A percentile compares a stretch with the other conserved stretches of the same genome.
Evolutionary conservation across 2,888 invertebrate species (phyloP).

Genomic region (Itoplectis maculator): DNA sequence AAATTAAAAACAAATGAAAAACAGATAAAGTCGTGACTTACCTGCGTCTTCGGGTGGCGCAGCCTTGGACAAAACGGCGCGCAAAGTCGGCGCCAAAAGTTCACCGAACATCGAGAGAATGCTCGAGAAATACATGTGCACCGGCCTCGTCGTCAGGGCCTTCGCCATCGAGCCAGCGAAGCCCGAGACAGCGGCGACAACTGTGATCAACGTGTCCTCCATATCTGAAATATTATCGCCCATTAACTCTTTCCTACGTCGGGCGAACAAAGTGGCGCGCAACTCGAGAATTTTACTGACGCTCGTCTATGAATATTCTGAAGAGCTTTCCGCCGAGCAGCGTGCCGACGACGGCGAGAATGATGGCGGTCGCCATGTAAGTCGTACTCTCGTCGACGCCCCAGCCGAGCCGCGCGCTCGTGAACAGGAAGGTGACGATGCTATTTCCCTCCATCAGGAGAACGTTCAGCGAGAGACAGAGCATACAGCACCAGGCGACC

Average conservation of each 20-base stretch:
- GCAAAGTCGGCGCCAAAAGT: conserved; percentile 86
- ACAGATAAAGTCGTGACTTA: conserved; percentile 76
- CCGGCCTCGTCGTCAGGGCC: conserved; percentile 76
- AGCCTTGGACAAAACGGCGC: conserved; percentile 87
- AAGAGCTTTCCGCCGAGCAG: conserved; percentile 86
- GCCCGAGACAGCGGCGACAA: conserved; percentile 71
- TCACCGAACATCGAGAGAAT: conserved; percentile 85
- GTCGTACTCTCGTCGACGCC: conserved; percentile 87
- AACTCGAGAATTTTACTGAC: conserved; percentile 14
- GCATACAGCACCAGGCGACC: conserved; percentile 85
- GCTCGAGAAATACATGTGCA: conserved; percentile 85
- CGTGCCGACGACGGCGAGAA: conserved; percentile 86
- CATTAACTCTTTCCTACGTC: too few species aligned
- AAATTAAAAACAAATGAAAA: too few species aligned
- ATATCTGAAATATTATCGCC: too few species aligned
- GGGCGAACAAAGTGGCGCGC: background rate
- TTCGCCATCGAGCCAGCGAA: conserved; percentile 67
- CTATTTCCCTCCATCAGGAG: conserved; percentile 85
- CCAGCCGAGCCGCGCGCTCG: conserved; percentile 89
- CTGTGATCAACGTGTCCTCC: conserved; percentile 73
- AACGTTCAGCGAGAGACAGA: conserved; percentile 77
- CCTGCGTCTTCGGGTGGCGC: conserved; percentile 87
- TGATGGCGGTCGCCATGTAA: conserved; percentile 86
- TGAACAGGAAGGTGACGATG: conserved; percentile 87
- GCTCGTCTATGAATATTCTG: conserved; percentile 32